Conservation (phyloP, 1,140 invertebrate genomes). For the Metopolophium dirhodum region DNA sequence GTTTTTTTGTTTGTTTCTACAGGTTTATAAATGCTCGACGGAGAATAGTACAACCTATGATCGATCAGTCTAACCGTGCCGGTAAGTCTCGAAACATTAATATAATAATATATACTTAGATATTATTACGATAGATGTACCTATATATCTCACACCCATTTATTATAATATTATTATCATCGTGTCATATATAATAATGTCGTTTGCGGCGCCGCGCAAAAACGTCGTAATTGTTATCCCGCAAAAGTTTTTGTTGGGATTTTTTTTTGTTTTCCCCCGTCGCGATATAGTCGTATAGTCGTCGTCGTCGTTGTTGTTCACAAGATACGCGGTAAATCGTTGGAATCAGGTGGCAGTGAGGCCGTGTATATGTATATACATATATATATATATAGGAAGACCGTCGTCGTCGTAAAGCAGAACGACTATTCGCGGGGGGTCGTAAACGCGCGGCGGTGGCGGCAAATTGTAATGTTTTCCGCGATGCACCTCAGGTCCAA, state of each 20-base stretch:
- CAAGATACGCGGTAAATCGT: conserved; percentile 38
- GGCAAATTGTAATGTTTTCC: conserved; percentile 53
- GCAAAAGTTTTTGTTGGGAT: neutral
- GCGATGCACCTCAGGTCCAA: conserved; percentile 51
- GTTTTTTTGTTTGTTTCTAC: conserved; percentile 65
- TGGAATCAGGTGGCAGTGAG: neutral
- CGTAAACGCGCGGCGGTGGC: conserved; percentile 44
- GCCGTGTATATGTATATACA: neutral
- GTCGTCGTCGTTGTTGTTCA: neutral
- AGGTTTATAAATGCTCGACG: conserved; percentile 98
- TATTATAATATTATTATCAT: neutral
- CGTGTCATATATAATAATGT: neutral
- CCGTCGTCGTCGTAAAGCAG: conserved; percentile 38
- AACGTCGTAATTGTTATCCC: neutral
- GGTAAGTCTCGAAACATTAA: conserved; percentile 71
- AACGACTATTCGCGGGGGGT: conserved; percentile 40
- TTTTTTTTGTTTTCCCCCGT: neutral
- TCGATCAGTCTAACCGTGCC: conserved; percentile 97
- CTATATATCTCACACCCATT: neutral
- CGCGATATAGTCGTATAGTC: conserved; percentile 6
- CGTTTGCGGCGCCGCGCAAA: neutral
- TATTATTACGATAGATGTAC: neutral
- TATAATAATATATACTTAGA: too few relatives aligned
- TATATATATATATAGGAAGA: neutral
- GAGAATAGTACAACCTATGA: conserved; percentile 97